Conservation (phyloP, 2,888 invertebrate genomes). For the Chydorus sphaericus region DNA sequence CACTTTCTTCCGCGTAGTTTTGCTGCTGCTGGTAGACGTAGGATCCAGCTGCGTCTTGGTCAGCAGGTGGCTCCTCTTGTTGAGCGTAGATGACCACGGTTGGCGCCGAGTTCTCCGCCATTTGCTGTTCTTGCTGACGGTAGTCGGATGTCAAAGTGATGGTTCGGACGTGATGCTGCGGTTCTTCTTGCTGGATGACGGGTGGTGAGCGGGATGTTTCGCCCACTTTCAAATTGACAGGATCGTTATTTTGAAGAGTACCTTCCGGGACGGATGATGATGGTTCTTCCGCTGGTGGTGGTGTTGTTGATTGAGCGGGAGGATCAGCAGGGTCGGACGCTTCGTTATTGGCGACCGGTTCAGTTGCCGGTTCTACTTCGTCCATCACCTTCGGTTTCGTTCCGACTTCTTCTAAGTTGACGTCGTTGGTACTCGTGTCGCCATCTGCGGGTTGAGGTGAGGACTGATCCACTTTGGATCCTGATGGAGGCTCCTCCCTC, state of each 20-base stretch:
- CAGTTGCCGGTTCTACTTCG: background rate
- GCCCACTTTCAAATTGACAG: slow-evolving; percentile 7
- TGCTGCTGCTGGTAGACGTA: background rate
- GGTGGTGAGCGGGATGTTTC: background rate
- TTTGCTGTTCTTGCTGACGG: background rate
- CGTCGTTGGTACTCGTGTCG: too few relatives aligned
- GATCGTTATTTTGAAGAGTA: too few relatives aligned
- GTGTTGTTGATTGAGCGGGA: too few relatives aligned
- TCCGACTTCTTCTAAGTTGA: too few relatives aligned
- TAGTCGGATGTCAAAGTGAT: slow-evolving; percentile 5
- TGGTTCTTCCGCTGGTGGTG: too few relatives aligned
- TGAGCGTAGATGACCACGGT: background rate
- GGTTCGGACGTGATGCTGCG: background rate
- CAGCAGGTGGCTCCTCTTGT: background rate
- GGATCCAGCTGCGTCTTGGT: background rate
- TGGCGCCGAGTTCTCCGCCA: background rate
- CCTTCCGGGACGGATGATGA: background rate
- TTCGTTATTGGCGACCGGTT: background rate
- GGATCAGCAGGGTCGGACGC: background rate
- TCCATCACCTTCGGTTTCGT: background rate
- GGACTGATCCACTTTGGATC: background rate
- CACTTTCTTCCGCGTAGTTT: background rate
- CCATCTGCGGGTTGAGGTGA: too few relatives aligned
- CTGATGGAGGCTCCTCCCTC: background rate
- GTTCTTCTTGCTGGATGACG: background rate